Evolutionary conservation across 1,140 invertebrate genomes (phyloP), one percentile per base, ranked within the genome.

Genomic region (Drosophila willistoni): DNA sequence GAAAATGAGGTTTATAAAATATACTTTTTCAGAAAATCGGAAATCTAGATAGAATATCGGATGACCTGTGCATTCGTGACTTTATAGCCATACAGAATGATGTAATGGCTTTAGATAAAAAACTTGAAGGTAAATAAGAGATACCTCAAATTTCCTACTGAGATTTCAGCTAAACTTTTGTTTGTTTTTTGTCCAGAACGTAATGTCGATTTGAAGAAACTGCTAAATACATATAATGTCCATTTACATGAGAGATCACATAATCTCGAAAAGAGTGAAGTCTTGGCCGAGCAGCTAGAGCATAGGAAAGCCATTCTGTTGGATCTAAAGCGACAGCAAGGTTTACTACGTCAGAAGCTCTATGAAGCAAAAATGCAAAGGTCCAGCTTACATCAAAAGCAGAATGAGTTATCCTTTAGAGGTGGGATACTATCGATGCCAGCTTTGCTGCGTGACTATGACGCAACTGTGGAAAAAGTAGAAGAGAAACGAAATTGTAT

Each of bases 361-460:
- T 70, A 68, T 17, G 13, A 41, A 0, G 42, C 7, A 7, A 86
- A 86, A 29, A 14, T 89, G 34, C 55, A 62, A 7, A 68, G 68
- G 0, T 66, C 34, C 0, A 25, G 7, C 2, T 9, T 80, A 0
- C 76, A 77, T 0, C 70, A 79, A 13, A 36, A 17, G 25, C 51
- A 64, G 7, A 51, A 36, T 5, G 84, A 87, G 9, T 29, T 89
- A 1, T 41, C 42, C 6, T 74, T 33, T 6, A 64, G 78, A 17
- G 76, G 87, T 7, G 91, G 91, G 7, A 75, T 92, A 7, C 57
- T 92, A 1, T 44, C 76, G 6, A 87, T 84, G 67, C 91, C 90
- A 0, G 36, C 66, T 0, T 64, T 92, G 7, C 74, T 92, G 79
- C 54, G 62, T 12, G 91, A 92, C 39, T 92, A 70, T 51, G 91